Conservation (phyloP, 2,888 invertebrate genomes). For the Caenorhabditis sulstoni region DNA sequence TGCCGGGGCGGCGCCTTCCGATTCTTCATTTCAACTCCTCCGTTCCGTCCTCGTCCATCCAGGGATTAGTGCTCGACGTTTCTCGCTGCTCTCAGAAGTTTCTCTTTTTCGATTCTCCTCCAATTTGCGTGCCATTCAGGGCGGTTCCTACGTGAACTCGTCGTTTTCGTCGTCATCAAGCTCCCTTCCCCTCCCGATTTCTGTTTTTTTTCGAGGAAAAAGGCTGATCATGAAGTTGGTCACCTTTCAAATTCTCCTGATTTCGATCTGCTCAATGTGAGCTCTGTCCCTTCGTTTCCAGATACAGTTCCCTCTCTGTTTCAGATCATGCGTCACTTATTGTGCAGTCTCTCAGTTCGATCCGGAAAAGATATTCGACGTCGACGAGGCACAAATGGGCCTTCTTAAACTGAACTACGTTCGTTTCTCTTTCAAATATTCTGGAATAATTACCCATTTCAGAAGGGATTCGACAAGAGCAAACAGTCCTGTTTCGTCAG, state of each 20-base stretch:
- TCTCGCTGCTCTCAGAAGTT: background rate
- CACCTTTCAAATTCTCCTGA: conserved; percentile 16
- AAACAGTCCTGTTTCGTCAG: conserved; percentile 22
- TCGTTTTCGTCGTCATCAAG: background rate
- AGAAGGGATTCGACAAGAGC: background rate
- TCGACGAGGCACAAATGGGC: background rate
- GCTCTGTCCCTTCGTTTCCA: background rate
- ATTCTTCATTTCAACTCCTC: conserved; percentile 39
- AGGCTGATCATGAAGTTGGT: conserved; percentile 24
- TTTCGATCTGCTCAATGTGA: conserved; percentile 22
- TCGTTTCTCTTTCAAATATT: background rate
- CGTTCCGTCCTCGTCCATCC: conserved; percentile 11
- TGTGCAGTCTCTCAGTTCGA: conserved; percentile 18
- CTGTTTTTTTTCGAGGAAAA: background rate
- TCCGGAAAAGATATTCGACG: conserved; percentile 14
- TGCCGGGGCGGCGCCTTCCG: background rate
- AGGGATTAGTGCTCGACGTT: conserved; percentile 27
- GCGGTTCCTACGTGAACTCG: background rate
- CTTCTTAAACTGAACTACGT: background rate
- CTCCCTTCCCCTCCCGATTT: background rate
- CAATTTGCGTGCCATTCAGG: background rate
- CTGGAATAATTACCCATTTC: background rate
- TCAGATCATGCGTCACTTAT: conserved; percentile 9
- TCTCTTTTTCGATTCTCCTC: conserved; percentile 1
- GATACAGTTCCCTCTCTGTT: background rate